These are phyloP conservation scores for Drosophila suzukii DNA, from an alignment of 1,140 invertebrate genomes.

Conservation along the genomic window DNA sequence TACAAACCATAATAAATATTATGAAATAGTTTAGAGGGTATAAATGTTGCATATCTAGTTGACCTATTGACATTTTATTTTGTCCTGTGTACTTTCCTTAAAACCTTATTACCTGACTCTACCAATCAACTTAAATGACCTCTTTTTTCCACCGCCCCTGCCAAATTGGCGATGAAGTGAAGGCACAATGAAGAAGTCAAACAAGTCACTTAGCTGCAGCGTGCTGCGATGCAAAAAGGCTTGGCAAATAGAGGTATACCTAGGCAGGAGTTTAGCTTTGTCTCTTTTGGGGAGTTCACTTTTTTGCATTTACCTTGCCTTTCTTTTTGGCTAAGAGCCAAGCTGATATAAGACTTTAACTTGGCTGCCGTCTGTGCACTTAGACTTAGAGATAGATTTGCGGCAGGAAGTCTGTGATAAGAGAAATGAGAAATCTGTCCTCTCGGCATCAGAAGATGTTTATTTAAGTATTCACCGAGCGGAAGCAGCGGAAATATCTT, in stretches of 20 bases:
- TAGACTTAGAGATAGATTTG: constrained; percentile 56
- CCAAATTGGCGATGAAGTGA: constrained; percentile 42
- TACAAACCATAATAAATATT: too few relatives aligned
- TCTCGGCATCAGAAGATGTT: constrained; percentile 23
- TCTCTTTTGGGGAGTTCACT: constrained; percentile 6
- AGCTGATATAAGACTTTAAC: constrained; percentile 67
- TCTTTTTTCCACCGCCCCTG: constrained; percentile 18
- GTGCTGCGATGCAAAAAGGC: constrained; percentile 58
- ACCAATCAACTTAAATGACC: constrained; percentile 51
- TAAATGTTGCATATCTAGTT: not conserved
- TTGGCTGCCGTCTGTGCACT: constrained; percentile 41
- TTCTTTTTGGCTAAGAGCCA: constrained; percentile 59
- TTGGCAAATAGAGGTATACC: constrained; percentile 8
- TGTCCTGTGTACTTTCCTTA: too few relatives aligned
- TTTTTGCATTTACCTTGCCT: constrained; percentile 10
- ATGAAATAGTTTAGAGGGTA: too few relatives aligned
- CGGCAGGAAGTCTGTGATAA: constrained; percentile 71
- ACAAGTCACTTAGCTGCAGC: constrained; percentile 67
- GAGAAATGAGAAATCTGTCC: constrained; percentile 5
- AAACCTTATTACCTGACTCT: not conserved
- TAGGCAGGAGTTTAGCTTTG: constrained; percentile 24
- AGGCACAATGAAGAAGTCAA: constrained; percentile 73
- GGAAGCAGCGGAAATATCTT: constrained; percentile 25
- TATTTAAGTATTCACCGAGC: constrained; percentile 21
- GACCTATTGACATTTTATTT: not conserved